Conservation (phyloP, 2,888 invertebrate genomes). For the Lochmaea capreae region DNA sequence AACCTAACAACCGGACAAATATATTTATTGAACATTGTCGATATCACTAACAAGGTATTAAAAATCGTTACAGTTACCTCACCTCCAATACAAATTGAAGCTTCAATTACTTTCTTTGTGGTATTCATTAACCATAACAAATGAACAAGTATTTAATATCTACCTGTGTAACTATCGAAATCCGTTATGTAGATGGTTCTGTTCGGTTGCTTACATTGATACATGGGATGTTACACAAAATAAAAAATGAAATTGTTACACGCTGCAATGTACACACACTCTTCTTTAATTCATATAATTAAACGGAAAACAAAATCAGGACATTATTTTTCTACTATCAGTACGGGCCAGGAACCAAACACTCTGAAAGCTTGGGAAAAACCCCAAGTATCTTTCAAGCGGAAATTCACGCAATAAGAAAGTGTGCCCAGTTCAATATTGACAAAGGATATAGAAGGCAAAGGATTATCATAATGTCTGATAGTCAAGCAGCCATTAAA, state of each 20-base stretch:
- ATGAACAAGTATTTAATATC: constrained; percentile 10
- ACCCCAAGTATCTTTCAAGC: too few relatives aligned
- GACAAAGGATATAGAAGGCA: too few relatives aligned
- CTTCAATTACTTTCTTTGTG: constrained; percentile 13
- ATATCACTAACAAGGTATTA: constrained; percentile 8
- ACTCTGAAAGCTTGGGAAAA: too few relatives aligned
- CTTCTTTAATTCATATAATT: not conserved
- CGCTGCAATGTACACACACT: not conserved
- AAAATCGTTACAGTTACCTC: constrained; percentile 4
- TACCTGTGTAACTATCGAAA: constrained; percentile 1
- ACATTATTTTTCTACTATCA: too few relatives aligned
- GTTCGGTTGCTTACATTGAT: constrained; percentile 7
- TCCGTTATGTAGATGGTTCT: constrained; percentile 8
- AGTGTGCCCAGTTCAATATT: too few relatives aligned
- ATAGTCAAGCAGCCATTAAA: too few relatives aligned
- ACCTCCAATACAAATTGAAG: not conserved
- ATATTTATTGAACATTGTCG: not conserved
- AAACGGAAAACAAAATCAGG: not conserved
- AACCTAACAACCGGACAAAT: too few relatives aligned
- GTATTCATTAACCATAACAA: constrained; percentile 12
- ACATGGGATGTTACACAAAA: not conserved
- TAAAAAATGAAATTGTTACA: not conserved
- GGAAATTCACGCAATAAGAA: too few relatives aligned
- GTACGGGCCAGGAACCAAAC: too few relatives aligned
- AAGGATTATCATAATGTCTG: too few relatives aligned